Conservation (phyloP, 2,888 invertebrate species). For the Amphipoea lucens region DNA sequence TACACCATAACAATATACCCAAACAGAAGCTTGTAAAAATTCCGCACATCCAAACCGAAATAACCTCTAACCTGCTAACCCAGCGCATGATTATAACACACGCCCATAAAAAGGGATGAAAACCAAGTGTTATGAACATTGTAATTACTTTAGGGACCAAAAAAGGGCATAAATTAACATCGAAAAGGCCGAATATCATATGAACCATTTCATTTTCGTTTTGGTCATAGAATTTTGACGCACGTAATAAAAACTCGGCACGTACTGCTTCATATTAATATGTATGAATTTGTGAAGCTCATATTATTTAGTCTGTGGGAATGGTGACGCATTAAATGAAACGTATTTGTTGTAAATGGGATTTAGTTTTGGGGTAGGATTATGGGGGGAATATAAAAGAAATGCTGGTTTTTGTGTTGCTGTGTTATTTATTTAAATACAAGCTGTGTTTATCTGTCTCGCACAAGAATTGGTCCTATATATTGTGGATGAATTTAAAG, state of each 20-base stretch:
- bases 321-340: conserved; percentile 39
- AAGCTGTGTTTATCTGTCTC: not conserved
- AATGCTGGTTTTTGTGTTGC: not conserved
- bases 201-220: conserved; percentile 81
- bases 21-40: conserved; percentile 34
- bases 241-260: conserved; percentile 79
- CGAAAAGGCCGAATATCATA: conserved; percentile 76
- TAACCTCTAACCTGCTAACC: conserved; percentile 42
- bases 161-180: conserved; percentile 76
- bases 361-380: conserved; percentile 33
- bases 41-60: conserved; percentile 31
- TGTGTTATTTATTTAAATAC: not conserved
- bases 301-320: conserved; percentile 67
- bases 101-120: conserved; percentile 59
- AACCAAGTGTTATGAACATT: conserved; percentile 59
- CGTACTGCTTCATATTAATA: conserved; percentile 80
- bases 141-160: conserved; percentile 64
- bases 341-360: conserved; percentile 32
- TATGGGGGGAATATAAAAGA: not conserved
- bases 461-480: not conserved
- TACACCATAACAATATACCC: conserved; percentile 3
- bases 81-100: conserved; percentile 28
- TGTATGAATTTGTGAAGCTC: conserved; percentile 80
- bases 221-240: conserved; percentile 79
- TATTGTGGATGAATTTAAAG: not conserved